phyloP scores from a whole-genome alignment of 2,797 vertebrate species.

The Phoebastria nigripes region DNA sequence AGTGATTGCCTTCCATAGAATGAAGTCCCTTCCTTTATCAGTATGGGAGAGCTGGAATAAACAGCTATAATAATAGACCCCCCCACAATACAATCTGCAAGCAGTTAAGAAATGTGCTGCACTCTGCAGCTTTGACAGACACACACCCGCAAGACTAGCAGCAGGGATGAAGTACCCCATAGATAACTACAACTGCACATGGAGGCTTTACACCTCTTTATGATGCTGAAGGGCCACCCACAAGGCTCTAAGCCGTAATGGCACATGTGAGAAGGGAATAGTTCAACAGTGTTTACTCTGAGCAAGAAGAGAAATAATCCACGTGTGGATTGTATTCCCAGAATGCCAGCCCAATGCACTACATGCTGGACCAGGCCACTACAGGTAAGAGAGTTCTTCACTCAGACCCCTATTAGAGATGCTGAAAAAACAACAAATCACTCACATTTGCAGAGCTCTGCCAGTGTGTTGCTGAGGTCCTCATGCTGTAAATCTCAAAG shows the following conservation, averaged over 20 bases:
- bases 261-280: not conserved
- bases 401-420: not conserved
- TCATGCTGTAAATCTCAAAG: constrained; percentile 81
- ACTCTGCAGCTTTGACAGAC: not conserved
- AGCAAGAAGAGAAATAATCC: not conserved
- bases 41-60: not conserved
- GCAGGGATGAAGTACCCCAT: not conserved
- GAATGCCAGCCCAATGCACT: not conserved
- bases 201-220: not conserved
- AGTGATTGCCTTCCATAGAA: not conserved
- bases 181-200: not conserved
- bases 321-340: not conserved
- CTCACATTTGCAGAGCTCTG: constrained; percentile 77
- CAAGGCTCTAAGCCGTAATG: not conserved
- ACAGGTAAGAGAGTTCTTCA: not conserved
- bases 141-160: not conserved
- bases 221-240: not conserved
- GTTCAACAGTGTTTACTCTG: not conserved
- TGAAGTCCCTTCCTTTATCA: not conserved
- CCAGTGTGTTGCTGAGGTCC: constrained; percentile 61
- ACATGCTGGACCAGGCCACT: not conserved
- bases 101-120: not conserved
- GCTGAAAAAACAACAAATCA: not conserved
- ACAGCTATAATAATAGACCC: not conserved
- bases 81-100: not conserved